Evolutionary conservation across 2,797 vertebrate genomes (phyloP).

Genomic region (Halcyon chelicuti): DNA sequence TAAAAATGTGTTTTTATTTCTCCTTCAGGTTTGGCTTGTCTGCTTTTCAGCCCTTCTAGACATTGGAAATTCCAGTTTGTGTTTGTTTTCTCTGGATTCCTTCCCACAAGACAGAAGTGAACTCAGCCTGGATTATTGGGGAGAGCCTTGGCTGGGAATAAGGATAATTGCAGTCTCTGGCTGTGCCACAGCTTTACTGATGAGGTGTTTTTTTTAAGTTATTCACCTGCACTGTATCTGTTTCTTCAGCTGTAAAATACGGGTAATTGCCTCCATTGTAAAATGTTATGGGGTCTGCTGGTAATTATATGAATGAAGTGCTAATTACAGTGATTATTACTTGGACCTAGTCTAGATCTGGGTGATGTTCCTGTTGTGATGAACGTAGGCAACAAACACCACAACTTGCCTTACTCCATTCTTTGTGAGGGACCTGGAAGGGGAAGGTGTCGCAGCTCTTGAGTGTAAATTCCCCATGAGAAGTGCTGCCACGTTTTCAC

Average conservation of each 20-base stretch:
- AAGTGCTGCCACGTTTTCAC: not conserved
- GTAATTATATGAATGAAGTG: slow-evolving; percentile 60
- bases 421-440: not conserved
- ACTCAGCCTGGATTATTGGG: slow-evolving; percentile 59
- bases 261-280: slow-evolving; percentile 69
- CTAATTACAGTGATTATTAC: slow-evolving; percentile 70
- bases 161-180: slow-evolving; percentile 63
- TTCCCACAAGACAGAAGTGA: slow-evolving; percentile 54
- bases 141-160: slow-evolving; percentile 54
- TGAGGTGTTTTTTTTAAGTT: slow-evolving; percentile 57
- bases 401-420: not conserved
- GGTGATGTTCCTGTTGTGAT: slow-evolving; percentile 46
- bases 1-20: slow-evolving; percentile 61
- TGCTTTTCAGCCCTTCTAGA: slow-evolving; percentile 64
- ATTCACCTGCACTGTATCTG: slow-evolving; percentile 64
- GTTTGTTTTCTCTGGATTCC: slow-evolving; percentile 62
- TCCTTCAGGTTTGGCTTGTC: slow-evolving; percentile 64
- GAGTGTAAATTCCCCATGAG: accelerated
- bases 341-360: slow-evolving; percentile 56
- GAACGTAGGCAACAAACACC: not conserved
- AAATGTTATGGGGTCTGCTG: slow-evolving; percentile 68
- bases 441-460: accelerated
- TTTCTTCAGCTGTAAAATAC: slow-evolving; percentile 68
- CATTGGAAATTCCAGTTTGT: slow-evolving; percentile 45
- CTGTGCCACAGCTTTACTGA: slow-evolving; percentile 42